A percentile compares a stretch with the other conserved stretches of the same genome.
Evolutionary conservation across 2,797 vertebrate species (phyloP).

Genomic region (Bufotes viridis): DNA sequence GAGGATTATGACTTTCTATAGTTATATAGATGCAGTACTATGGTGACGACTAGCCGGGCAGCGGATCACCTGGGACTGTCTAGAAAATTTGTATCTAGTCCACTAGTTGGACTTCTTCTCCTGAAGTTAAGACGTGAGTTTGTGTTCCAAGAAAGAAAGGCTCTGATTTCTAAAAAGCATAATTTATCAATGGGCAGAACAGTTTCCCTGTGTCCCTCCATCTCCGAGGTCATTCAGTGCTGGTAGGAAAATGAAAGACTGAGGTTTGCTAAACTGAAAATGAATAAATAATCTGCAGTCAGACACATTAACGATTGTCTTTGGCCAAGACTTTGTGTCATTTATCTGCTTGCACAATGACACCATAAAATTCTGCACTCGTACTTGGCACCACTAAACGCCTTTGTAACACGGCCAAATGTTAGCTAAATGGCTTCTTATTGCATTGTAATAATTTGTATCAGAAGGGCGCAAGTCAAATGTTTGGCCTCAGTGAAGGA

Average conservation of each 20-base stretch:
- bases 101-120: not conserved
- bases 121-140: not conserved
- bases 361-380: slow-evolving; percentile 39
- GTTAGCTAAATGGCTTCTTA: slow-evolving; percentile 41
- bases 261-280: slow-evolving; percentile 13
- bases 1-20: not conserved
- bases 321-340: slow-evolving; percentile 37
- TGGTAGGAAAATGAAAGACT: slow-evolving; percentile 4
- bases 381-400: slow-evolving; percentile 27
- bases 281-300: slow-evolving; percentile 31
- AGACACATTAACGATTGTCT: slow-evolving; percentile 39
- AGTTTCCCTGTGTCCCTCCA: not conserved
- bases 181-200: not conserved
- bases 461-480: slow-evolving; percentile 12
- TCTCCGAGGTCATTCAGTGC: not conserved
- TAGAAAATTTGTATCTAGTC: not conserved
- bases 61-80: not conserved
- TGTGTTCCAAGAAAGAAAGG: not conserved
- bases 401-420: slow-evolving; percentile 23
- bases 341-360: slow-evolving; percentile 37
- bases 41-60: not conserved
- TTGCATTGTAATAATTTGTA: slow-evolving; percentile 45
- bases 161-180: not conserved
- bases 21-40: not conserved
- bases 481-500: slow-evolving; percentile 14